These are phyloP conservation scores for Bombus cullumanus DNA, from an alignment of 1,140 invertebrate genomes.

Conservation along the genomic window DNA sequence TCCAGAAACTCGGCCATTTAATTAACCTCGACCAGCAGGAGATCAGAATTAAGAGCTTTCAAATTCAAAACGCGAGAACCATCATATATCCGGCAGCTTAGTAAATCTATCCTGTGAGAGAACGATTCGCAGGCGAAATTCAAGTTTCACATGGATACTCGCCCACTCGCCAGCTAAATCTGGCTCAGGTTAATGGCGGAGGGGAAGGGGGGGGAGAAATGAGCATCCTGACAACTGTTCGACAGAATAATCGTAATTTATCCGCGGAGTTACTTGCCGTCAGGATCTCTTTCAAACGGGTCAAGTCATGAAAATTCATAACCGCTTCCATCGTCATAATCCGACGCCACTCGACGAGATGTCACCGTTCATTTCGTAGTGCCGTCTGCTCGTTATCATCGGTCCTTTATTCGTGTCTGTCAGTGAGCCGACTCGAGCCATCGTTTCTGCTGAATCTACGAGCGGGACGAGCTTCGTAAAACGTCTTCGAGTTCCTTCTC, in stretches of 20 bases:
- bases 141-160: not conserved
- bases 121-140: not conserved
- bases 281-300: not conserved
- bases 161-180: not conserved
- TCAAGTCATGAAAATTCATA: constrained; percentile 20
- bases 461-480: not conserved
- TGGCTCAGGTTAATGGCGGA: not conserved
- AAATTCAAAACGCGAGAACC: no score
- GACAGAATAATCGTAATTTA: constrained; percentile 18
- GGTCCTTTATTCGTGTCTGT: constrained; percentile 14
- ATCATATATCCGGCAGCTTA: no score
- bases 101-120: not conserved
- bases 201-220: not conserved
- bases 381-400: constrained; percentile 24
- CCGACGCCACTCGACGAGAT: not conserved
- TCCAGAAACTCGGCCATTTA: no score
- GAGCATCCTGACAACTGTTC: not conserved
- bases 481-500: not conserved
- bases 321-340: constrained; percentile 26
- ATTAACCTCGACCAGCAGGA: no score
- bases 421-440: not conserved
- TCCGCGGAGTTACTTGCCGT: constrained; percentile 11
- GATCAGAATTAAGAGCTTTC: no score
- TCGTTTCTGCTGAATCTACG: constrained; percentile 9
- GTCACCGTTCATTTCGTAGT: constrained; percentile 11